Percentiles rank a stretch among this genome's conserved stretches.
Conservation (phyloP, 2,888 invertebrate genomes). For the Seladonia tumulorum region DNA sequence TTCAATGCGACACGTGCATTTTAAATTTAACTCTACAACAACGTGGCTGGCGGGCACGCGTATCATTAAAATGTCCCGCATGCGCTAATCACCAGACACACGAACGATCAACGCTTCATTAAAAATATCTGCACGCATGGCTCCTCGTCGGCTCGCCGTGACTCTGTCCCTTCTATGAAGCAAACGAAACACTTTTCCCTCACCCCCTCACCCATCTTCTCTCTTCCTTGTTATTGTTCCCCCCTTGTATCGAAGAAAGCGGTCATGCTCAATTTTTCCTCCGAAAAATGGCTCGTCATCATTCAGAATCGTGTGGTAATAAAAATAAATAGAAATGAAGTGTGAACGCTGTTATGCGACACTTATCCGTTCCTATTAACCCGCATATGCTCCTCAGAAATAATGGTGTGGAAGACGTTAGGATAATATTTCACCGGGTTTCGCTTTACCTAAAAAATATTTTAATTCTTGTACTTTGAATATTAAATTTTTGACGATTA, state of each 20-base stretch:
- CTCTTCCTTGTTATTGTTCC: neutral
- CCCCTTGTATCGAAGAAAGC: neutral
- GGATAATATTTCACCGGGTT: neutral
- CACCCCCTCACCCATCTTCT: slow-evolving; percentile 13
- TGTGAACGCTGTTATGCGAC: neutral
- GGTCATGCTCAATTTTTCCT: neutral
- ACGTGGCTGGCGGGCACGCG: slow-evolving; percentile 46
- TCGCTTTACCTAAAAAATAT: neutral
- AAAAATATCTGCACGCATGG: slow-evolving; percentile 58
- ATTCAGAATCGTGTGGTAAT: neutral
- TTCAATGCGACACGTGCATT: slow-evolving; percentile 45
- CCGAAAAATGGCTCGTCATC: neutral
- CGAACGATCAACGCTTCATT: slow-evolving; percentile 55
- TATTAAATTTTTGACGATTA: too few relatives aligned
- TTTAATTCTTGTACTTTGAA: too few relatives aligned
- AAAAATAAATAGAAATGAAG: neutral
- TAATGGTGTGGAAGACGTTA: neutral
- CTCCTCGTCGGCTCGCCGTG: slow-evolving; percentile 39
- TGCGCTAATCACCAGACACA: slow-evolving; percentile 62
- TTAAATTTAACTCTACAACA: slow-evolving; percentile 50
- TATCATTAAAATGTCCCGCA: slow-evolving; percentile 60
- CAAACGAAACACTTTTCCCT: slow-evolving; percentile 32
- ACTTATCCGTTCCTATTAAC: neutral
- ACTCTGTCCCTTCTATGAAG: slow-evolving; percentile 41
- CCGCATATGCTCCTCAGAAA: neutral